Evolutionary conservation across 2,888 invertebrate genomes (phyloP).

Genomic region (Oscheius sp.): DNA sequence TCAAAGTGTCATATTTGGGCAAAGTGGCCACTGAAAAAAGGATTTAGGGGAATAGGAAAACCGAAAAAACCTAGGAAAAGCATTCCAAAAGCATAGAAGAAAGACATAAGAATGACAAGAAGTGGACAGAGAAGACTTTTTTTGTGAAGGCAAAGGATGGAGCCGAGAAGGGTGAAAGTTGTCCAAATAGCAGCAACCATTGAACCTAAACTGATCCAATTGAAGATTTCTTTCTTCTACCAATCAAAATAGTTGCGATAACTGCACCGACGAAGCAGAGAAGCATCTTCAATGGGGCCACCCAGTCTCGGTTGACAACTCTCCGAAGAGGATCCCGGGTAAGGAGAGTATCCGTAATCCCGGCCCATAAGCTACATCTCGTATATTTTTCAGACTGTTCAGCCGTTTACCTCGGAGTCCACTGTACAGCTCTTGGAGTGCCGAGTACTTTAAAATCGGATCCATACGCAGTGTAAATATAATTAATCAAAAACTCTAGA

Average conservation of each 20-base stretch:
- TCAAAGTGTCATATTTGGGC: conserved; percentile 4
- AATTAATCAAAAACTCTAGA: not conserved
- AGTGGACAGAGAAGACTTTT: not conserved
- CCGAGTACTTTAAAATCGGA: not conserved
- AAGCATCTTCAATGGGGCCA: conserved; percentile 7
- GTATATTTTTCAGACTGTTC: not conserved
- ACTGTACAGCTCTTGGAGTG: not conserved
- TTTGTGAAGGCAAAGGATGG: not conserved
- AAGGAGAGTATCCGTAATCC: conserved; percentile 8
- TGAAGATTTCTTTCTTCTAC: not conserved
- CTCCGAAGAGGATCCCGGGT: conserved; percentile 7
- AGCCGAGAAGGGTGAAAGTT: not conserved
- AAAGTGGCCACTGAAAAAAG: conserved; percentile 6
- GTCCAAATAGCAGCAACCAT: conserved; percentile 2
- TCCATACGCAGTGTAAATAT: not conserved
- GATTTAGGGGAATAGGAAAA: not conserved
- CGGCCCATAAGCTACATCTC: conserved; percentile 11
- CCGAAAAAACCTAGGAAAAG: not conserved
- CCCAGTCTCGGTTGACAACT: not conserved
- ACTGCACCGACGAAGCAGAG: not conserved
- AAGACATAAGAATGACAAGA: not conserved
- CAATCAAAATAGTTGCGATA: not conserved
- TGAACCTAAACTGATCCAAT: not conserved
- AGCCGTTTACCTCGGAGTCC: conserved; percentile 8
- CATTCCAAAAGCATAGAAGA: not conserved